A percentile compares a stretch with the other conserved stretches of the same genome.
phyloP scores from a whole-genome alignment of 1,140 invertebrate species.

The Bursaphelenchus mucronatus region DNA sequence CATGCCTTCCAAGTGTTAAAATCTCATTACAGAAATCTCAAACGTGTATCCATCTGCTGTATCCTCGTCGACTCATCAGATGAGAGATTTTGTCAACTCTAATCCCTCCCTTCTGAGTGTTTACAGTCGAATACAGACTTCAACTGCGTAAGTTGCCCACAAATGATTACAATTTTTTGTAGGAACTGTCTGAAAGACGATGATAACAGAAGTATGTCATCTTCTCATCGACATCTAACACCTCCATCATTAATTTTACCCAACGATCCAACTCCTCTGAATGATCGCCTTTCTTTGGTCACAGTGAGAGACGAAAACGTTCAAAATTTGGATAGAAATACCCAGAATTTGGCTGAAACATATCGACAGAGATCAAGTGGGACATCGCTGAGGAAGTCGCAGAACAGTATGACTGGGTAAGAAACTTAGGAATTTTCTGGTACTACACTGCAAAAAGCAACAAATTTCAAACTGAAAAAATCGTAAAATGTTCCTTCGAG shows the following conservation, averaged over 20 bases:
- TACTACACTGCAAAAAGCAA: too few species aligned
- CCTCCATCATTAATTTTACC: slow-evolving; percentile 26
- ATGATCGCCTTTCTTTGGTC: background rate
- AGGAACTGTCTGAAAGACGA: background rate
- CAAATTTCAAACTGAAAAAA: too few species aligned
- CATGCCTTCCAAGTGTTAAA: background rate
- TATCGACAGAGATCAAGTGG: slow-evolving; percentile 30
- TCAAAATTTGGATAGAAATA: slow-evolving; percentile 39
- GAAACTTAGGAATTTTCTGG: too few species aligned
- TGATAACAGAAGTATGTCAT: too few species aligned
- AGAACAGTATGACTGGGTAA: too few species aligned
- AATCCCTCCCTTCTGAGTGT: slow-evolving; percentile 24
- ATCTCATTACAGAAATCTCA: slow-evolving; percentile 27
- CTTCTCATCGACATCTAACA: slow-evolving; percentile 7
- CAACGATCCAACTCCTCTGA: slow-evolving; percentile 27
- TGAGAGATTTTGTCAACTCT: slow-evolving; percentile 28
- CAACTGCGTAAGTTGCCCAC: background rate
- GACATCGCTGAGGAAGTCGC: too few species aligned
- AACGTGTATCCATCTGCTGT: slow-evolving; percentile 35
- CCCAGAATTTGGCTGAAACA: slow-evolving; percentile 28
- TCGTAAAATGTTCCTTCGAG: too few species aligned
- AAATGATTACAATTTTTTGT: slow-evolving; percentile 3
- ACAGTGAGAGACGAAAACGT: slow-evolving; percentile 1
- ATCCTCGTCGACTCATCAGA: slow-evolving; percentile 27
- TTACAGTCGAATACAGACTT: background rate